These are phyloP conservation scores for western clawed frog (Xenopus tropicalis) DNA, from an alignment of 2,113 vertebrate species.

Conservation along the genomic window UCB_Xtro_10.0 CM004446.2:53414501-53415000, in stretches of 20 bases:
- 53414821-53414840: constrained; percentile 2
- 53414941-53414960: constrained; percentile 85
- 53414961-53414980: constrained; percentile 78
- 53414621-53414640: too few species aligned
- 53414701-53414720: background rate
- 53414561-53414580: too few species aligned
- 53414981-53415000: constrained; percentile 77
- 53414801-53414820: background rate
- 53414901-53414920: constrained; percentile 82
- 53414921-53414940: constrained; percentile 84
- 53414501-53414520: too few species aligned
- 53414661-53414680: too few species aligned
- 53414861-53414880: constrained; percentile 61
- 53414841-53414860: constrained; percentile 58
- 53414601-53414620: too few species aligned
- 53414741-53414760: background rate
- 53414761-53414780: too few species aligned
- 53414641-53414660: too few species aligned
- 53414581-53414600: too few species aligned
- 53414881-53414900: constrained; percentile 78
- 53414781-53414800: background rate
- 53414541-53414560: too few species aligned
- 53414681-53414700: background rate
- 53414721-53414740: background rate
- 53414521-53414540: too few species aligned